Evolutionary conservation across 2,888 invertebrate species (phyloP).

Genomic region (Synergus laeviventris): DNA sequence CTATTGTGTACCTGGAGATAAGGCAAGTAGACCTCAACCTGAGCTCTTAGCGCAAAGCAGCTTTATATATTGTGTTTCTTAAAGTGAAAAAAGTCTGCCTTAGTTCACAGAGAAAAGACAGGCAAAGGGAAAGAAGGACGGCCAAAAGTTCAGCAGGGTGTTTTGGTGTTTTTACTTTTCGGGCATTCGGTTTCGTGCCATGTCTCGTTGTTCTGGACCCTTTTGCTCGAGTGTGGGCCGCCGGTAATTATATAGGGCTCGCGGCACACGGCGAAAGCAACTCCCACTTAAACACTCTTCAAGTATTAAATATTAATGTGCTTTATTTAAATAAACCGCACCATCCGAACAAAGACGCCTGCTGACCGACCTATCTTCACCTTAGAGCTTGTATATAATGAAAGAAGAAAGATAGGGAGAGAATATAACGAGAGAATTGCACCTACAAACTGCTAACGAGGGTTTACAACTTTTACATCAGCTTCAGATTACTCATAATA

Average conservation of each 20-base stretch:
- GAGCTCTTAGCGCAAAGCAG: constrained; percentile 17
- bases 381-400: constrained; percentile 8
- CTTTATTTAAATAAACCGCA: constrained; percentile 69
- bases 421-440: constrained; percentile 46
- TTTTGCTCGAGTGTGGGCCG: constrained; percentile 62
- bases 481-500: neutral
- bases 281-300: constrained; percentile 71
- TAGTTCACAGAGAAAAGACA: constrained; percentile 19
- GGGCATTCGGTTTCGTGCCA: constrained; percentile 55
- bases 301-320: constrained; percentile 73
- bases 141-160: constrained; percentile 34
- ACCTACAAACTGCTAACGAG: constrained; percentile 59
- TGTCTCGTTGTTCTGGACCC: constrained; percentile 45
- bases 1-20: neutral
- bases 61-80: constrained; percentile 13
- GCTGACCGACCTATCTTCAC: constrained; percentile 46
- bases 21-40: constrained; percentile 13
- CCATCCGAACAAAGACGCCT: constrained; percentile 60
- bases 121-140: constrained; percentile 27
- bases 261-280: constrained; percentile 62
- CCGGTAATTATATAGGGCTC: constrained; percentile 70
- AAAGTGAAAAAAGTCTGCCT: neutral
- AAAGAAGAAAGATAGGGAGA: constrained; percentile 43
- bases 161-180: constrained; percentile 44
- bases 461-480: constrained; percentile 49